A percentile compares a stretch with the other conserved stretches of the same genome.
These are phyloP conservation scores for Holotrichia oblita DNA, from an alignment of 1,140 invertebrate species.

Conservation along the genomic window DNA sequence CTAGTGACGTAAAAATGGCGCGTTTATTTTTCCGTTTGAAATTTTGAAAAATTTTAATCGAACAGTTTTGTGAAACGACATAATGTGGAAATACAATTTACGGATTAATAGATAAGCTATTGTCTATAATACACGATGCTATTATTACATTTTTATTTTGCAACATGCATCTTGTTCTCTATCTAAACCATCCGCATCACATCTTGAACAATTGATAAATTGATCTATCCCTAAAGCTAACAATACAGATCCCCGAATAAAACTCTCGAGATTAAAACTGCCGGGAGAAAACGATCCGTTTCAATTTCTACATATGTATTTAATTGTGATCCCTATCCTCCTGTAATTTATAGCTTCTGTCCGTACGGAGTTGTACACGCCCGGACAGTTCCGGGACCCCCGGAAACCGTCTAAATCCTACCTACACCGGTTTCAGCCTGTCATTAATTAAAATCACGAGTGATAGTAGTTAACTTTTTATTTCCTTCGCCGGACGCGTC, in stretches of 20 bases:
- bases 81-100: no score
- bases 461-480: conserved; percentile 52
- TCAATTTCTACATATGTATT: conserved; percentile 55
- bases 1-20: no score
- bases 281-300: conserved; percentile 44
- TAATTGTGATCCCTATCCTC: conserved; percentile 51
- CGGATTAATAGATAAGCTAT: no score
- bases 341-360: conserved; percentile 50
- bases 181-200: no score
- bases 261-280: conserved; percentile 44
- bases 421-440: conserved; percentile 50
- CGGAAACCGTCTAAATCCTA: conserved; percentile 43
- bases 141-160: no score
- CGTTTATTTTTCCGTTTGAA: no score
- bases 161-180: no score
- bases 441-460: conserved; percentile 55
- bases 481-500: conserved; percentile 42
- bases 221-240: no score
- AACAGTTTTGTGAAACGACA: no score
- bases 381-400: not conserved
- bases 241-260: no score
- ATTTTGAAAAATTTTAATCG: no score
- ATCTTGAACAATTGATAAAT: not conserved
- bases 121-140: no score
- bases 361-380: conserved; percentile 42